phyloP scores from a whole-genome alignment of 2,888 invertebrate genomes.

The Polydrusus tereticollis region DNA sequence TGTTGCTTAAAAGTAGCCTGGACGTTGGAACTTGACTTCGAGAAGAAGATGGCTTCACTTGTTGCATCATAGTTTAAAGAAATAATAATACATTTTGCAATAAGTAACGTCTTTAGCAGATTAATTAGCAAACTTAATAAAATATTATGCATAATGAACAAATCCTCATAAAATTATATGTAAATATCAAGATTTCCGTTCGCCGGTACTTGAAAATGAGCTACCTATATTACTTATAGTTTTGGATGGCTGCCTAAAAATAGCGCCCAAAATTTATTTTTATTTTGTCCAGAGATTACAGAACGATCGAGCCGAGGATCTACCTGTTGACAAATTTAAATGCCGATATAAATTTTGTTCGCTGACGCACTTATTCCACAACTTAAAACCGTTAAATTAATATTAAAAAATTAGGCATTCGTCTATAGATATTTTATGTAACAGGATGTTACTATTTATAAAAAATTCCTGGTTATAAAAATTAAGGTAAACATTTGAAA shows the following conservation, averaged over 20 bases:
- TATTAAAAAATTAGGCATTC: neutral
- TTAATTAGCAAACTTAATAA: neutral
- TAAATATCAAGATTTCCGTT: neutral
- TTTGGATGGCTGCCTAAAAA: slow-evolving; percentile 27
- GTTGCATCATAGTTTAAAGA: too few species aligned
- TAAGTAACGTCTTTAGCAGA: too few species aligned
- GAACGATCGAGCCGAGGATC: neutral
- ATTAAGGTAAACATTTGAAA: neutral
- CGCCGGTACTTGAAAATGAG: neutral
- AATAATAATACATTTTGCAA: too few species aligned
- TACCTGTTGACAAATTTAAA: neutral
- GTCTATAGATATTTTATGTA: neutral
- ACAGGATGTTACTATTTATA: neutral
- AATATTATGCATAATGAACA: neutral
- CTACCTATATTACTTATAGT: neutral
- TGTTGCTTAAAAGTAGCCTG: too few species aligned
- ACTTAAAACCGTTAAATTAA: neutral
- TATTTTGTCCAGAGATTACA: neutral
- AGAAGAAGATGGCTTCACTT: too few species aligned
- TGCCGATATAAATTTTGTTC: too few species aligned
- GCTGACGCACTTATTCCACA: too few species aligned
- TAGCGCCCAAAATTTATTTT: slow-evolving; percentile 26
- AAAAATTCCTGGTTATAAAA: neutral
- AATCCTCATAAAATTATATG: neutral
- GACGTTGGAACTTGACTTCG: too few species aligned